Evolutionary conservation across 2,113 vertebrate species (phyloP).

Genomic region (Ictalurus punctatus): DNA sequence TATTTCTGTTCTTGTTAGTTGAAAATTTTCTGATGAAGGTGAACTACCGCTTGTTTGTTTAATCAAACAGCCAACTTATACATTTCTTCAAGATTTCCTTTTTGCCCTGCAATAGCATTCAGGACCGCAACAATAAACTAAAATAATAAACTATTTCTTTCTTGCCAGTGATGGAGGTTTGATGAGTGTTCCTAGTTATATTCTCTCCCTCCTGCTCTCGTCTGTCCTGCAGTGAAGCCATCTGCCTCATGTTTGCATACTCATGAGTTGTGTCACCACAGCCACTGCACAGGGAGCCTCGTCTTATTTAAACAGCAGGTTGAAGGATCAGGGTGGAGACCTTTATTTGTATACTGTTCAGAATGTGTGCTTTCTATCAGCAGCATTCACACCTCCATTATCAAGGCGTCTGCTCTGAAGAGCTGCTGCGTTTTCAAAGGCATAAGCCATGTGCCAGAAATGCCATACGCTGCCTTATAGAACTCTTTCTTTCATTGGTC

Average conservation of each 20-base stretch:
- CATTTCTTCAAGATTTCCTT: background rate
- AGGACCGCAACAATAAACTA: background rate
- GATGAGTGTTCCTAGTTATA: background rate
- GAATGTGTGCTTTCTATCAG: slow-evolving; percentile 21
- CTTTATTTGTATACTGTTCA: slow-evolving; percentile 29
- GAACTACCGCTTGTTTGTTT: background rate
- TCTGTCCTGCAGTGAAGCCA: slow-evolving; percentile 21
- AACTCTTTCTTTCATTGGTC: background rate
- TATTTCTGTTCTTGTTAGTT: background rate
- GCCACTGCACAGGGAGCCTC: slow-evolving; percentile 26
- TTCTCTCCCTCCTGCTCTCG: slow-evolving; percentile 8
- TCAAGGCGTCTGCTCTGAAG: slow-evolving; percentile 1
- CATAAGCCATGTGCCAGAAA: background rate
- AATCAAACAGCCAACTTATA: background rate
- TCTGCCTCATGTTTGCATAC: background rate
- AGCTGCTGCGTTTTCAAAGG: background rate
- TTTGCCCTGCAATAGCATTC: background rate
- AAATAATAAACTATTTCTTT: background rate
- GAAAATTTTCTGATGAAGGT: background rate
- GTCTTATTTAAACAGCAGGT: slow-evolving; percentile 29
- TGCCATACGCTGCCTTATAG: background rate
- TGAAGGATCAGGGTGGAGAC: slow-evolving; percentile 28
- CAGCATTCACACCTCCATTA: background rate
- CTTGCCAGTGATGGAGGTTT: background rate
- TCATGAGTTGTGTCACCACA: background rate